Conservation (phyloP, 2,113 vertebrate genomes). For the Seriola aureovittata region DNA sequence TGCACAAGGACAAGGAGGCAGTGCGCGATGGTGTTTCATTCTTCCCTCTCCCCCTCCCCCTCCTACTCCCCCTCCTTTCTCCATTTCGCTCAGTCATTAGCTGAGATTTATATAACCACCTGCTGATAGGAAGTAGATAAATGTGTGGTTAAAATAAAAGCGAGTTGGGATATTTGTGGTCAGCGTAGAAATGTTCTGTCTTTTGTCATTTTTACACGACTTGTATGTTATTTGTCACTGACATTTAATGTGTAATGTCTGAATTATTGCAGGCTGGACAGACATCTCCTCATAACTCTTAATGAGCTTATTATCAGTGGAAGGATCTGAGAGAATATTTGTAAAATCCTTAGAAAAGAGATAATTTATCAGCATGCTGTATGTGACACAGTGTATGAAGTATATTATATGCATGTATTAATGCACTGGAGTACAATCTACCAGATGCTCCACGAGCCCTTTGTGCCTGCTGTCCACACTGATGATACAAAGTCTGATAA, state of each 20-base stretch:
- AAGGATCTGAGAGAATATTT: conserved; percentile 4
- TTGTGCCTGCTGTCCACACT: not conserved
- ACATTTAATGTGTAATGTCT: conserved; percentile 21
- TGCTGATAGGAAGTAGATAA: conserved; percentile 51
- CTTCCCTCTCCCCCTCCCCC: conserved; percentile 12
- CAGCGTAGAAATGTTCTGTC: conserved; percentile 8
- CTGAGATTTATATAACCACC: conserved; percentile 72
- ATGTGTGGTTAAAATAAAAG: conserved; percentile 51
- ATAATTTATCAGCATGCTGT: not conserved
- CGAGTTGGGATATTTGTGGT: conserved; percentile 24
- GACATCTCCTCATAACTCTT: not conserved
- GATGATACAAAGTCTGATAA: not conserved
- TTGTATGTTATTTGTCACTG: conserved; percentile 30
- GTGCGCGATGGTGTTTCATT: conserved; percentile 29
- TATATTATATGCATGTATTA: not conserved
- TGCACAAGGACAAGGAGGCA: conserved; percentile 75
- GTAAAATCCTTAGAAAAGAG: not conserved
- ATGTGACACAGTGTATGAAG: not conserved
- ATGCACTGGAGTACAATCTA: not conserved
- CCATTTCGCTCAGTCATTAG: conserved; percentile 64
- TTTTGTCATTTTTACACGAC: conserved; percentile 46
- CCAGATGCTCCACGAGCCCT: conserved; percentile 12
- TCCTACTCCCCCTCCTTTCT: conserved; percentile 5
- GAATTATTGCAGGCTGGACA: not conserved
- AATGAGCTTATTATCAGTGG: conserved; percentile 3